These are phyloP conservation scores for Danionella cerebrum DNA, from an alignment of 2,113 vertebrate genomes.

Conservation along the genomic window DNA sequence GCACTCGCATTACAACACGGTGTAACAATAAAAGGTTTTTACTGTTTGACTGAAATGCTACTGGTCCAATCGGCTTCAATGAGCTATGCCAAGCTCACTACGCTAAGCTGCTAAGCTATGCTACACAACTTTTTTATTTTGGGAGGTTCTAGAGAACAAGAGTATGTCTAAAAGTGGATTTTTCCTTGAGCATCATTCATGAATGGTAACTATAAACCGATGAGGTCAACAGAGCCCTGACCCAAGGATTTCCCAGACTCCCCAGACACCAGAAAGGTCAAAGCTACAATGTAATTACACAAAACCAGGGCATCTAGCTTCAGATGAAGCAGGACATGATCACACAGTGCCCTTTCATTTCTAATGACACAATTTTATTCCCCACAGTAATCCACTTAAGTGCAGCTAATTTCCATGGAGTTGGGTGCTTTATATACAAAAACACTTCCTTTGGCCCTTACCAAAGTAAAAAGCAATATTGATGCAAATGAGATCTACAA, in stretches of 20 bases:
- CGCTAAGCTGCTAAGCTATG: too few species aligned
- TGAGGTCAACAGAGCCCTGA: constrained; percentile 7
- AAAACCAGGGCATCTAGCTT: neutral
- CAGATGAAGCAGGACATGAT: neutral
- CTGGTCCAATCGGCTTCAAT: too few species aligned
- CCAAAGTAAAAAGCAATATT: neutral
- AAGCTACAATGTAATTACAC: constrained; percentile 28
- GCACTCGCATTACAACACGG: too few species aligned
- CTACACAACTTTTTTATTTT: too few species aligned
- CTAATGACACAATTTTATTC: constrained; percentile 31
- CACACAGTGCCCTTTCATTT: neutral
- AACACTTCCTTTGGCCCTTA: constrained; percentile 34
- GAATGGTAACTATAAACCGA: neutral
- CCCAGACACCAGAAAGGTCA: constrained; percentile 16
- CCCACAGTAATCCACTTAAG: constrained; percentile 30
- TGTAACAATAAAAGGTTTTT: too few species aligned
- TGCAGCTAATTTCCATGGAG: constrained; percentile 28
- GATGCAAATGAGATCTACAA: neutral
- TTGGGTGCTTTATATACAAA: constrained; percentile 20
- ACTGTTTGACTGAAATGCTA: too few species aligned
- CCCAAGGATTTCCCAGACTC: neutral
- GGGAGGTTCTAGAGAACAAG: neutral
- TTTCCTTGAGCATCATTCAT: too few species aligned
- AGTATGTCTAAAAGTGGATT: too few species aligned
- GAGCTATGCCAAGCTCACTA: too few species aligned